phyloP scores from a whole-genome alignment of 2,113 vertebrate genomes.

The Xerus inauris region DNA sequence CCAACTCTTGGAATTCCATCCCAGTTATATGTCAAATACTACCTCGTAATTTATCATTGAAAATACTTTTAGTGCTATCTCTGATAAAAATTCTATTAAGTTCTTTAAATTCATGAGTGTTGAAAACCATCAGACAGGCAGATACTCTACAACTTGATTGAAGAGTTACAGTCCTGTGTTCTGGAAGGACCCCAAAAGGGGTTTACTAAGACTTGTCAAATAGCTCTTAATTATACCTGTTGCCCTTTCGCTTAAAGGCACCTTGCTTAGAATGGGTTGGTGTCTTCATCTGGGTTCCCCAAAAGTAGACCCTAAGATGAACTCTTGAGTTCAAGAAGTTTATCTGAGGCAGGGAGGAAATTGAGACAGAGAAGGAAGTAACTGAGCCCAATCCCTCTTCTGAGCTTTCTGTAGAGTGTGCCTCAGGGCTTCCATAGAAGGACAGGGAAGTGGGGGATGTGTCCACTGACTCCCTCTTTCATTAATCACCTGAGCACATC shows the following conservation, averaged over 20 bases:
- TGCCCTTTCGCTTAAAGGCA: background rate
- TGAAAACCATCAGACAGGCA: background rate
- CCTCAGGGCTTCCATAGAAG: background rate
- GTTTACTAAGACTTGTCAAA: background rate
- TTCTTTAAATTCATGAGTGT: background rate
- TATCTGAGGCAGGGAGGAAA: background rate
- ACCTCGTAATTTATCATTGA: background rate
- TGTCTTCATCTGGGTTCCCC: background rate
- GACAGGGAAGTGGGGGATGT: too few species aligned
- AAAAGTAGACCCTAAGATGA: background rate
- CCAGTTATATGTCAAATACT: background rate
- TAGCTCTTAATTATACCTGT: background rate
- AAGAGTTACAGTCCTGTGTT: background rate
- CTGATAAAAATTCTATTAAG: background rate
- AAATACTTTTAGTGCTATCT: background rate
- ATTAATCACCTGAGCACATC: background rate
- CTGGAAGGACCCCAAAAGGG: background rate
- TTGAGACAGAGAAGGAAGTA: background rate
- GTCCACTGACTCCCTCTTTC: background rate
- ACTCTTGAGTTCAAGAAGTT: background rate
- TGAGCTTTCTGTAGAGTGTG: background rate
- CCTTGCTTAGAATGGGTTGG: too few species aligned
- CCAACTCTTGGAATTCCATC: background rate
- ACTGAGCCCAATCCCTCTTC: background rate
- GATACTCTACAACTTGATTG: background rate